These are phyloP conservation scores for Condylura cristata DNA, from an alignment of 2,113 vertebrate genomes.

Conservation along the genomic window DNA sequence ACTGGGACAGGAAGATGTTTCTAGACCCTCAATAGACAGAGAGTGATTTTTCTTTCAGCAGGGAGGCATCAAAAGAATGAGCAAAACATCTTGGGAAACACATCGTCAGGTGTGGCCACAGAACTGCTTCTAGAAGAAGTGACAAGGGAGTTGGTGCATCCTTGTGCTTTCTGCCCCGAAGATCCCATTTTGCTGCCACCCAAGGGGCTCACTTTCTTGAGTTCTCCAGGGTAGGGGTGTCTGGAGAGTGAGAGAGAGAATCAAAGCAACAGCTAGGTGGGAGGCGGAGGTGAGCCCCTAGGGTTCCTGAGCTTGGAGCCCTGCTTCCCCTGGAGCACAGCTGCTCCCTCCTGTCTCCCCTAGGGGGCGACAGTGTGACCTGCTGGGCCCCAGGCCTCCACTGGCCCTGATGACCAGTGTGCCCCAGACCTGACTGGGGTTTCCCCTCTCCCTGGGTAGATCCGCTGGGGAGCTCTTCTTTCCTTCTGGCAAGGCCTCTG, in stretches of 20 bases:
- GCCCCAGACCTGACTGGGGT: not conserved
- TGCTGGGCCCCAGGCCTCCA: not conserved
- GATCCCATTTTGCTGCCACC: not conserved
- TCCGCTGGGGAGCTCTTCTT: not conserved
- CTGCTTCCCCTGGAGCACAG: not conserved
- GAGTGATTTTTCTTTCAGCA: not conserved
- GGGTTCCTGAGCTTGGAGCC: not conserved
- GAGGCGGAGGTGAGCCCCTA: no score
- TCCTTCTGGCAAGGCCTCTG: not conserved
- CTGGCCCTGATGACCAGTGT: not conserved
- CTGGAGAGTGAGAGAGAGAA: not conserved
- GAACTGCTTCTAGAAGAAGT: not conserved
- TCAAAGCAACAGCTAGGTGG: no score
- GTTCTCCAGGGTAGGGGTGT: not conserved
- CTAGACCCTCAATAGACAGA: not conserved
- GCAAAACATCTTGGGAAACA: no score
- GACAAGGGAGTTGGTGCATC: no score
- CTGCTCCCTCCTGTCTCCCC: not conserved
- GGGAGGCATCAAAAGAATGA: not conserved
- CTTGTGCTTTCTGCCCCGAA: not conserved
- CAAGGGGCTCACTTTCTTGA: not conserved
- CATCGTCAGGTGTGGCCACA: fast-evolving
- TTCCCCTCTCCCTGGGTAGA: not conserved
- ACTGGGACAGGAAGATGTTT: not conserved
- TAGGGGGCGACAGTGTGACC: not conserved